These are phyloP conservation scores for Formica selysi DNA, from an alignment of 1,140 invertebrate species.

Conservation along the genomic window DNA sequence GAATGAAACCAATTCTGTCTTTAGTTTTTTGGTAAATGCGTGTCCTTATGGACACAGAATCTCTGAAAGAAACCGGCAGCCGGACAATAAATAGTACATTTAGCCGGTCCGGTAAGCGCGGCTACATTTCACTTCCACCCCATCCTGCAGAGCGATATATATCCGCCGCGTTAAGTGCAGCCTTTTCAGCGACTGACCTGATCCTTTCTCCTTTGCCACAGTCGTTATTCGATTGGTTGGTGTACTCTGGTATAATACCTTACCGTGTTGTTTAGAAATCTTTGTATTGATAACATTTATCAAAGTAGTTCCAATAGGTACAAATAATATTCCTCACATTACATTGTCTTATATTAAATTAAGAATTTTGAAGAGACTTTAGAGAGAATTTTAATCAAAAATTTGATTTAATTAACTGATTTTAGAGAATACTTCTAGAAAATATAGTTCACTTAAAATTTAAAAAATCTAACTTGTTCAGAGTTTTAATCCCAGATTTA, in stretches of 20 bases:
- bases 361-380: not conserved
- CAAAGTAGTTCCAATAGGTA: not conserved
- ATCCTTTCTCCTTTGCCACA: constrained; percentile 51
- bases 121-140: constrained; percentile 72
- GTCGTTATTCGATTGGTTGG: constrained; percentile 51
- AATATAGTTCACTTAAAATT: not conserved
- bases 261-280: constrained; percentile 10
- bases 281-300: not conserved
- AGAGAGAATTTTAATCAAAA: not conserved
- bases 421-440: not conserved
- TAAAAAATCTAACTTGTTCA: not conserved
- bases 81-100: constrained; percentile 73
- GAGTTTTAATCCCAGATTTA: not conserved
- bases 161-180: constrained; percentile 70
- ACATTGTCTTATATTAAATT: constrained; percentile 5
- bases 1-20: constrained; percentile 22
- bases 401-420: not conserved
- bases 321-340: not conserved
- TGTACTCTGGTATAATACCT: constrained; percentile 38
- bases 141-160: constrained; percentile 66
- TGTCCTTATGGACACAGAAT: constrained; percentile 17
- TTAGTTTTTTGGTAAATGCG: constrained; percentile 44
- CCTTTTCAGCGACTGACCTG: constrained; percentile 59
- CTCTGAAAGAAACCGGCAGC: constrained; percentile 32
- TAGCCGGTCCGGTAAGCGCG: constrained; percentile 63